Conservation (phyloP, 2,888 invertebrate species). For the Diaphora mendica region DNA sequence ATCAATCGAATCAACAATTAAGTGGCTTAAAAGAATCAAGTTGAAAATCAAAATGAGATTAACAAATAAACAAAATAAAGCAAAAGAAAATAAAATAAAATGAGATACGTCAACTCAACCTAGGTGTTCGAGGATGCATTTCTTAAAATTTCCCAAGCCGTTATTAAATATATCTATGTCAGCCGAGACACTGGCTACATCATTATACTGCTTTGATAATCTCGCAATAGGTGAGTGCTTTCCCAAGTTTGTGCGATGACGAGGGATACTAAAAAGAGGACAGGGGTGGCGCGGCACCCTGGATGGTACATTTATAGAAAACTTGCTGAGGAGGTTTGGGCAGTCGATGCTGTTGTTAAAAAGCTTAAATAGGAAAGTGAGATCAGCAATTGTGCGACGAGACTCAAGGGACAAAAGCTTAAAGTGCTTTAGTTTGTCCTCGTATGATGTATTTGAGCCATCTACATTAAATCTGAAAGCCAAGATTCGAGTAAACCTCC, state of each 20-base stretch:
- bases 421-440: not conserved
- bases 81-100: no score
- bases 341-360: not conserved
- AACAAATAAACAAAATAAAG: not conserved
- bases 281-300: not conserved
- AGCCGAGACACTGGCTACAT: no score
- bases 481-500: not conserved
- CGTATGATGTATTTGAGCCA: not conserved
- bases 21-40: not conserved
- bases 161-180: no score
- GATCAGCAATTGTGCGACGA: not conserved
- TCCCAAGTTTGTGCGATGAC: not conserved
- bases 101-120: not conserved
- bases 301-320: not conserved
- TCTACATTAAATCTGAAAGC: not conserved
- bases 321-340: not conserved
- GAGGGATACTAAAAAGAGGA: not conserved
- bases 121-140: not conserved
- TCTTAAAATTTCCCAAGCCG: no score
- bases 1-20: not conserved
- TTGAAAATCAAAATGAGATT: not conserved
- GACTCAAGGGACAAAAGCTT: not conserved
- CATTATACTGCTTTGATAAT: no score
- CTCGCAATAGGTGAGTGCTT: no score
- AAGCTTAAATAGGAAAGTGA: not conserved